These are phyloP conservation scores for Grammomys surdaster DNA, from an alignment of 2,113 vertebrate species.

Conservation along the genomic window DNA sequence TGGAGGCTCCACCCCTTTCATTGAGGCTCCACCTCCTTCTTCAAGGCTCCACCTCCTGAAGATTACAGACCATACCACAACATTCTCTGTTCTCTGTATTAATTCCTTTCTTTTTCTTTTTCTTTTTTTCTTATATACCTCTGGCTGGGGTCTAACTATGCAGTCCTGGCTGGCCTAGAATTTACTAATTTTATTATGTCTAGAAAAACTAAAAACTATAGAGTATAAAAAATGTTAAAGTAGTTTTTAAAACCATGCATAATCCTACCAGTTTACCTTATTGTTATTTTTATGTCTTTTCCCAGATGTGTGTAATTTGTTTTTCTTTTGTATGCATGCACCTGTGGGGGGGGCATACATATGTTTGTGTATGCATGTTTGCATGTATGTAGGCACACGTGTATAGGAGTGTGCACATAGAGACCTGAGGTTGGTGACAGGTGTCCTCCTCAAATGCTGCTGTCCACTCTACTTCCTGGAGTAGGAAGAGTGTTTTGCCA, in stretches of 20 bases:
- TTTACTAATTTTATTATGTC: background rate
- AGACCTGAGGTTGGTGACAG: background rate
- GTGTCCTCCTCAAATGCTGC: background rate
- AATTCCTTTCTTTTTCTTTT: background rate
- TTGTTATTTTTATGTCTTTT: background rate
- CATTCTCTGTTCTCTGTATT: background rate
- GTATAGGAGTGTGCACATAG: background rate
- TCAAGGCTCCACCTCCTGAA: background rate
- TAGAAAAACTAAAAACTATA: constrained; percentile 22
- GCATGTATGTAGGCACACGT: background rate
- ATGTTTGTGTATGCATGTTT: background rate
- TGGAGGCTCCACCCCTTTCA: background rate
- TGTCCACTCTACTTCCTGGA: background rate
- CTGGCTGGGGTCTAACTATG: background rate
- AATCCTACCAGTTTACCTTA: background rate
- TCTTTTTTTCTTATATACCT: background rate
- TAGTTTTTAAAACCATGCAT: background rate
- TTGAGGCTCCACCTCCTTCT: background rate
- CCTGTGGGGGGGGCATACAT: background rate
- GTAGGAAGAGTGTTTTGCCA: too few species aligned
- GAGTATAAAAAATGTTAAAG: constrained; percentile 18
- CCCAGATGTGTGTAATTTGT: background rate
- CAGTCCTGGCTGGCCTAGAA: background rate
- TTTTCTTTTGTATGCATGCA: background rate
- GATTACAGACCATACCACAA: background rate